These are phyloP conservation scores for Beroe forskalii DNA, from an alignment of 37 sponge, comb jelly and placozoan genomes.

Conservation along the genomic window DNA sequence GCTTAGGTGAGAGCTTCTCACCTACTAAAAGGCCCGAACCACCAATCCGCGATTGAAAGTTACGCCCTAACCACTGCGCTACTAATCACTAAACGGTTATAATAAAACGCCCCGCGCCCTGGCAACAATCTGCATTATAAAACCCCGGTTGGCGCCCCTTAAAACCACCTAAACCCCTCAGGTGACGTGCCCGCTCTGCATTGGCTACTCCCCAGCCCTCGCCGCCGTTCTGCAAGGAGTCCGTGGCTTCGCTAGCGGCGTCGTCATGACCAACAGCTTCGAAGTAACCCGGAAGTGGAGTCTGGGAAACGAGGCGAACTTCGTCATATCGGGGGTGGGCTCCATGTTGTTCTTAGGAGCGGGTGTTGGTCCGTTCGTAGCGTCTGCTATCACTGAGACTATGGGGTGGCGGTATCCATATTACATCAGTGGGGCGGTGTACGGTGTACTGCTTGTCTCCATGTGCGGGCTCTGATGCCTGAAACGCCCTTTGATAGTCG, in stretches of 20 bases:
- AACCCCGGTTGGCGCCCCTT: no score
- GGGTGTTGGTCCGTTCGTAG: constrained; percentile 7
- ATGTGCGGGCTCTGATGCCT: constrained; percentile 9
- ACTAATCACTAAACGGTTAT: no score
- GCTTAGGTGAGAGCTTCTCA: no score
- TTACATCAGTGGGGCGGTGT: not conserved
- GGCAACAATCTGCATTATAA: no score
- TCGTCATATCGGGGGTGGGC: not conserved
- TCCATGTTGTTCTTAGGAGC: not conserved
- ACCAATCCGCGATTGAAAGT: no score
- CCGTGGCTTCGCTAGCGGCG: not conserved
- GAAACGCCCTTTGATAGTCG: not conserved
- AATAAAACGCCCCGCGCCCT: no score
- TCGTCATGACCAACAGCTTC: not conserved
- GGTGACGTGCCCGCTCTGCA: not conserved
- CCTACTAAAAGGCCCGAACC: no score
- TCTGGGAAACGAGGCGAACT: not conserved
- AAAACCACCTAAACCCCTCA: no score
- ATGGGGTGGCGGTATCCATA: constrained; percentile 5
- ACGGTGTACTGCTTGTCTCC: not conserved
- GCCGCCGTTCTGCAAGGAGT: not conserved
- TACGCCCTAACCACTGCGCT: no score
- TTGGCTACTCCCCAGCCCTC: not conserved
- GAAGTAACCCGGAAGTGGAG: not conserved
- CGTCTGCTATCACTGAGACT: not conserved